Evolutionary conservation across 64 coral and sea anemone genomes (phyloP), one percentile per base, ranked within the genome.

Genomic region (Catalaphyllia jardinei): DNA sequence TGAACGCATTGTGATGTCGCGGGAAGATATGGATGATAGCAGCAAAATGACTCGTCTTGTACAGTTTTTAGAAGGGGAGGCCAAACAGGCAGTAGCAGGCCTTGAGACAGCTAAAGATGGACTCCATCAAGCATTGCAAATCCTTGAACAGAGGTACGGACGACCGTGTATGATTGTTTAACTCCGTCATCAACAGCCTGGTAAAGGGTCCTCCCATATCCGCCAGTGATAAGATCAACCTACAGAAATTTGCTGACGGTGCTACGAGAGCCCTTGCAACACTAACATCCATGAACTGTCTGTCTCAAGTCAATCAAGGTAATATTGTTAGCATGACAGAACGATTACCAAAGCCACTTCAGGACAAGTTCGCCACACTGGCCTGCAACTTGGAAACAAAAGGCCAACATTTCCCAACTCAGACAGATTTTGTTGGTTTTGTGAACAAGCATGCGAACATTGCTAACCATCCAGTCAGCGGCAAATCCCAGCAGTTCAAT

Each of bases 241-340:
- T 79, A 72, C 55, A 42, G 75, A 92, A 92, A 75, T 92, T 79
- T 77, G 81, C 90, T 65, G 80, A 92, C 46, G 52, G 65, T 52
- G 82, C 60, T 71, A 74, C 90, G n/a, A 78, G 20, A 52, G 82
- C 90, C 24, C n/a, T 67, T 60, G 74, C 90, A 28, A 92, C 81
- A 2, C 60, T 92, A 46, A 67, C 52, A 52, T 86, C 60, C 63
- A 30, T 86, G 62, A 75, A 78, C 74, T 78, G 82, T 50, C 50
- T 71, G 72, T 86, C 51, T 20, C 72, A 87, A 71, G 52, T 92
- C 71, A 92, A 92, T 54, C 90, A 86, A 71, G 52, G 81, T 33
- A 86, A 86, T 39, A 57, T 92, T 60, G 90, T 86, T 29, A 74
- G 84, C 18, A 92, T 92, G 90, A 42, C 82, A 67, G 71, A 54